These are phyloP conservation scores for Rhombomys opimus DNA, from an alignment of 2,113 vertebrate genomes.

Conservation along the genomic window DNA sequence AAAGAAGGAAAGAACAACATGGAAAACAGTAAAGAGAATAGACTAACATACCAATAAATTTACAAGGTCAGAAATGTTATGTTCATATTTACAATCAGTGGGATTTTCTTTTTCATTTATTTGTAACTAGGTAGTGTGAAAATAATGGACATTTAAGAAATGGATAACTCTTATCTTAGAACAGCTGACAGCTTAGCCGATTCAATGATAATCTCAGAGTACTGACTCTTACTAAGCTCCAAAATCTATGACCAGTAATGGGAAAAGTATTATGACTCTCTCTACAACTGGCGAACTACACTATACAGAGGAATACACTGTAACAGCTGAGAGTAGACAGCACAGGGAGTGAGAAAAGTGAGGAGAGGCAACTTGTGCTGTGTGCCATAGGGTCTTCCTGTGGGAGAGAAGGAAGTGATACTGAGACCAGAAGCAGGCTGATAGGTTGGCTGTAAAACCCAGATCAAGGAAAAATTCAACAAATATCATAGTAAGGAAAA, in stretches of 20 bases:
- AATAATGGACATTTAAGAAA: not conserved
- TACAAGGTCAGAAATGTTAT: not conserved
- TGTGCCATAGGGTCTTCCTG: not conserved
- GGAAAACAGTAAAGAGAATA: constrained; percentile 17
- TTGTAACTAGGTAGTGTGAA: not conserved
- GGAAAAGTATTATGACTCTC: not conserved
- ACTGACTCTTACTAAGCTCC: not conserved
- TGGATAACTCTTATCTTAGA: not conserved
- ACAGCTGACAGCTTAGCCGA: not conserved
- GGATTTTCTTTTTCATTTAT: not conserved
- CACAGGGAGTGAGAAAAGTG: not conserved
- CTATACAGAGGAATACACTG: not conserved
- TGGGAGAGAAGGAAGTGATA: not conserved
- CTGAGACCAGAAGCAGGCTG: not conserved
- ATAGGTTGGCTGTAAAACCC: not conserved
- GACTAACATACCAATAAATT: constrained; percentile 22
- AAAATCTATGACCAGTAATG: not conserved
- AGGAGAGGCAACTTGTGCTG: not conserved
- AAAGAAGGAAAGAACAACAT: not conserved
- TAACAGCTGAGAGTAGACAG: not conserved
- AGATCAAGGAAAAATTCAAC: not conserved
- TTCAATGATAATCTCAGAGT: not conserved
- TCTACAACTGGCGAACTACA: not conserved
- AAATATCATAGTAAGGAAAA: not conserved
- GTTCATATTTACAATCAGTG: not conserved